Evolutionary conservation across 1,140 invertebrate genomes (phyloP).

Genomic region (Nomia melanderi): DNA sequence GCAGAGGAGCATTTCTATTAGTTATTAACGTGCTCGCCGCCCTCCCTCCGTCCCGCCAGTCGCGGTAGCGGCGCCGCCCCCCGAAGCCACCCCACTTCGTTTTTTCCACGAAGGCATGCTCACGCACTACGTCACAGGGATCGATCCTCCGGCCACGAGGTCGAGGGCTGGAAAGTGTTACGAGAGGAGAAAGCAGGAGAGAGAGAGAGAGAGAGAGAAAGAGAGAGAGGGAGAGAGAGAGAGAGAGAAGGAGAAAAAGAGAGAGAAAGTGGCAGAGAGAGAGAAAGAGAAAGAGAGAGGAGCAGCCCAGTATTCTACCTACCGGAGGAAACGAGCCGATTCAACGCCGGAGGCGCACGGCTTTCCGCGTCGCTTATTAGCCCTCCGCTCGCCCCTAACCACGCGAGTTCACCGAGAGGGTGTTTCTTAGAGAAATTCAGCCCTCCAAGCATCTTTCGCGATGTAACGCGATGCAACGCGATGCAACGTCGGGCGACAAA

Average conservation of each 20-base stretch:
- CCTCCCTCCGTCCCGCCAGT: neutral
- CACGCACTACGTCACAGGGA: conserved; percentile 64
- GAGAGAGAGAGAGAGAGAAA: neutral
- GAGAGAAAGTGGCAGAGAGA: neutral
- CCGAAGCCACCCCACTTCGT: conserved; percentile 30
- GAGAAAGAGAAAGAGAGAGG: too few species aligned
- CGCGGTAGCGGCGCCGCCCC: too few species aligned
- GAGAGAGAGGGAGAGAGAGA: too few species aligned
- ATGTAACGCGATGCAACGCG: too few species aligned
- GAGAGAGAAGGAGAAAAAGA: conserved; percentile 23
- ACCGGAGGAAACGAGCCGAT: conserved; percentile 39
- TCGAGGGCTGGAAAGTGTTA: conserved; percentile 66
- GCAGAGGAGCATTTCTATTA: conserved; percentile 49
- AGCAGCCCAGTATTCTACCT: conserved; percentile 2
- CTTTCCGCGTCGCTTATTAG: conserved; percentile 20
- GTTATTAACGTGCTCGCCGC: conserved; percentile 60
- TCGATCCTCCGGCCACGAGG: conserved; percentile 67
- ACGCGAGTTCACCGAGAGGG: neutral
- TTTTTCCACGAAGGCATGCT: conserved; percentile 58
- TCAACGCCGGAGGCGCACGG: conserved; percentile 19
- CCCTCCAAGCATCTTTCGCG: conserved; percentile 14
- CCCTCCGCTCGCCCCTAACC: neutral
- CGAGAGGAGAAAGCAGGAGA: conserved; percentile 39
- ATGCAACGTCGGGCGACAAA: too few species aligned
- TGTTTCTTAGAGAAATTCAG: conserved; percentile 1